A percentile compares a stretch with the other conserved stretches of the same genome.
Evolutionary conservation across 2,888 invertebrate species (phyloP).

Genomic region (Sclerodermus sp.): DNA sequence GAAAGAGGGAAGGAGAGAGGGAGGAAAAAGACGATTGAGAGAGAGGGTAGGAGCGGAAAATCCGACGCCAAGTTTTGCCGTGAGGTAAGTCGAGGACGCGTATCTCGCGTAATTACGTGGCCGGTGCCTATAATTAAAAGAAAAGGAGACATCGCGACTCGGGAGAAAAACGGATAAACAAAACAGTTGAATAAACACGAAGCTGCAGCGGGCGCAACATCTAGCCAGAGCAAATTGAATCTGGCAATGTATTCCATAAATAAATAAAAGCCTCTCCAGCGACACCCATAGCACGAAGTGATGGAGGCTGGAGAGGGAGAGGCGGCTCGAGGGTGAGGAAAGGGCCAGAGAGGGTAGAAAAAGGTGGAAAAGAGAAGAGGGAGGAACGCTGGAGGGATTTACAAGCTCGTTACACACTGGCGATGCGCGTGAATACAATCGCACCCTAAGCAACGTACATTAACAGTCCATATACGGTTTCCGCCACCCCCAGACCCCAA

Average conservation of each 20-base stretch:
- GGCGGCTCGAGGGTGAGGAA: neutral
- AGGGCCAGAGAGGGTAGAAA: conserved; percentile 2
- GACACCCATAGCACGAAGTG: conserved; percentile 5
- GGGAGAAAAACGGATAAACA: conserved; percentile 14
- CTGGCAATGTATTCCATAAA: conserved; percentile 39
- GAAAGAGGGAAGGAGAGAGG: no score
- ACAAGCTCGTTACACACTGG: conserved; percentile 23
- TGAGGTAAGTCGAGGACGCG: no score
- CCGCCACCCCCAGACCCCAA: no score
- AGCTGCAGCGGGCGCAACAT: neutral
- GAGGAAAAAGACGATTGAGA: no score
- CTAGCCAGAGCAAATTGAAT: conserved; percentile 33
- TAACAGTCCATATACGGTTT: no score
- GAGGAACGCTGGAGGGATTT: conserved; percentile 8
- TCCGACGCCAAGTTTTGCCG: no score
- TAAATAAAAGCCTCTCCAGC: conserved; percentile 35
- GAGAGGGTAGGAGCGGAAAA: no score
- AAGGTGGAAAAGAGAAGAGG: neutral
- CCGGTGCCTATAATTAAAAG: no score
- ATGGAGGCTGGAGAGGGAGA: neutral
- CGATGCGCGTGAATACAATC: neutral
- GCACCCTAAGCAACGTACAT: no score
- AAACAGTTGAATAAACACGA: conserved; percentile 6
- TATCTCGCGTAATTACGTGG: no score
- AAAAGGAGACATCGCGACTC: no score